These are phyloP conservation scores for Gonioctena quinquepunctata DNA, from an alignment of 1,140 invertebrate genomes.

Conservation along the genomic window DNA sequence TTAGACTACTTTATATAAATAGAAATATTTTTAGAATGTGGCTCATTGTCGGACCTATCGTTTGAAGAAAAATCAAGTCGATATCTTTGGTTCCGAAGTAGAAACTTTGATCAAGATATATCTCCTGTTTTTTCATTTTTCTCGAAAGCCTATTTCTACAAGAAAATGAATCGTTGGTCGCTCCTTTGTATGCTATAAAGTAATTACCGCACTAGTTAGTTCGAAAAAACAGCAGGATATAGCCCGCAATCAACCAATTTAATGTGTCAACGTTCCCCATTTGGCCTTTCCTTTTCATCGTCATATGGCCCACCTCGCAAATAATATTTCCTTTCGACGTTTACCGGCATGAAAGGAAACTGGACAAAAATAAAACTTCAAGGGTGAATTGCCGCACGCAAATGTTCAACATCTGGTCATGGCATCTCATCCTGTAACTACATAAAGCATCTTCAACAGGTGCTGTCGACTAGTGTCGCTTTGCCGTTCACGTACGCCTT, in stretches of 20 bases:
- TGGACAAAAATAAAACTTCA: constrained; percentile 2
- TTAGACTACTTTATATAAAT: too few relatives aligned
- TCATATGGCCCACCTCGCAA: not conserved
- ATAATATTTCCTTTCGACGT: not conserved
- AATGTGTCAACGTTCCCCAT: not conserved
- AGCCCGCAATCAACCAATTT: not conserved
- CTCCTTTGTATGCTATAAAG: too few relatives aligned
- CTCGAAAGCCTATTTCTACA: too few relatives aligned
- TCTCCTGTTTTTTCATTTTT: too few relatives aligned
- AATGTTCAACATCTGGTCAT: constrained; percentile 5
- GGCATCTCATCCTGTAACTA: not conserved
- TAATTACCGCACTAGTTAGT: too few relatives aligned
- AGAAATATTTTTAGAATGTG: too few relatives aligned
- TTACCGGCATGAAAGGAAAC: not conserved
- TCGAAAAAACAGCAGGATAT: too few relatives aligned
- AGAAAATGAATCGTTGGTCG: too few relatives aligned
- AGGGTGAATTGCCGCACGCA: not conserved
- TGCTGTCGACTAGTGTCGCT: constrained; percentile 2
- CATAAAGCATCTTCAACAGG: constrained; percentile 1
- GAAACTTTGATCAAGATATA: too few relatives aligned
- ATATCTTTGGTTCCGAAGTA: too few relatives aligned
- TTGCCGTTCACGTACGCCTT: not conserved
- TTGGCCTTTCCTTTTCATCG: not conserved
- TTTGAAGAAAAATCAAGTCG: too few relatives aligned
- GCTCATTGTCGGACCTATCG: too few relatives aligned